These are phyloP conservation scores for Bos indicus DNA, from an alignment of 2,113 vertebrate genomes.

Conservation along the genomic window DNA sequence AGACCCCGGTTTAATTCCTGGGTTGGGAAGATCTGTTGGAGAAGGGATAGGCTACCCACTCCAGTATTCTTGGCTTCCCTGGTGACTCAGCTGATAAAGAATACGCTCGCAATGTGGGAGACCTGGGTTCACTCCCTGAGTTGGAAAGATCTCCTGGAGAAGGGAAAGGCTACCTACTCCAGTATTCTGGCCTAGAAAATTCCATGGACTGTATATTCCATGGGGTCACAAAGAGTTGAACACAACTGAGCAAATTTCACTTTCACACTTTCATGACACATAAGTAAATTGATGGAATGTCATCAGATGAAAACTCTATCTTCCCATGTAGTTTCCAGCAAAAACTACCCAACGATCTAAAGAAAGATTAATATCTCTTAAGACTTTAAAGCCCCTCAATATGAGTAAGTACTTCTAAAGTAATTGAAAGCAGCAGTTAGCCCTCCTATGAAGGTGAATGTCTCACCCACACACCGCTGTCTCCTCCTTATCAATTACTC, in stretches of 20 bases:
- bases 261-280: not conserved
- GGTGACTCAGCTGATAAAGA: not conserved
- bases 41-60: not conserved
- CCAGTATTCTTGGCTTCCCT: not conserved
- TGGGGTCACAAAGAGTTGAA: not conserved
- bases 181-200: not conserved
- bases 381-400: not conserved
- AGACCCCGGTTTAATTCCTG: not conserved
- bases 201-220: not conserved
- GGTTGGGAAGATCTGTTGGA: not conserved
- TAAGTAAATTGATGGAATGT: not conserved
- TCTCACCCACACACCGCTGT: rapidly evolving
- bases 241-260: not conserved
- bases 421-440: not conserved
- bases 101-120: rapidly evolving
- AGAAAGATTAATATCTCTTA: not conserved
- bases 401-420: not conserved
- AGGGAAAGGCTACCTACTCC: not conserved
- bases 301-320: not conserved
- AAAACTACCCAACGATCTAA: not conserved
- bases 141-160: not conserved
- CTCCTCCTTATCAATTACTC: not conserved
- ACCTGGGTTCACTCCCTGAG: not conserved
- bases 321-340: not conserved
- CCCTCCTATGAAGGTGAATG: not conserved